Evolutionary conservation across 2,113 vertebrate species (phyloP).

Genomic region (Trogon surrucura): DNA sequence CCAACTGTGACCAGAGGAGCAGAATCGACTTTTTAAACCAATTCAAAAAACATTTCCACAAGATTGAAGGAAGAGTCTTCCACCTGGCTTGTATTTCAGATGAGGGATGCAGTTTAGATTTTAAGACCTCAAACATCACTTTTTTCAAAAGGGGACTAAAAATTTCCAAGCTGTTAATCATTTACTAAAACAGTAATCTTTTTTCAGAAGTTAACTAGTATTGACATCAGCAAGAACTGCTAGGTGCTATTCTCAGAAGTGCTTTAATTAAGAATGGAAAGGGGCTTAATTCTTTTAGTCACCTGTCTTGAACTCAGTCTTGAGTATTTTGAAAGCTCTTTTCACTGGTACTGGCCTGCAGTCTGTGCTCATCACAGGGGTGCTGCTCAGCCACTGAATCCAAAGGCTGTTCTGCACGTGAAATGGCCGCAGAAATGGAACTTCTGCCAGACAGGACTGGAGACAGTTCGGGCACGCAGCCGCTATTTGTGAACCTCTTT

Average conservation of each 20-base stretch:
- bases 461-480: not conserved
- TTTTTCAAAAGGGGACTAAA: not conserved
- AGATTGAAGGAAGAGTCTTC: not conserved
- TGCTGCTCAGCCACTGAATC: not conserved
- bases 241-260: not conserved
- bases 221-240: not conserved
- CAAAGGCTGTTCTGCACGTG: not conserved
- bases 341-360: not conserved
- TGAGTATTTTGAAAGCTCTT: not conserved
- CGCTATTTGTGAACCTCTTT: not conserved
- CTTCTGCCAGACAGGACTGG: not conserved
- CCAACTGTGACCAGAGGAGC: not conserved
- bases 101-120: not conserved
- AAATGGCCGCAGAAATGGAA: slow-evolving; percentile 1
- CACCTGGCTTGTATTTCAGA: not conserved
- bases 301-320: not conserved
- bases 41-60: not conserved
- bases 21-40: not conserved
- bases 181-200: not conserved
- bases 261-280: not conserved
- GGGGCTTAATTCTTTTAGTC: not conserved
- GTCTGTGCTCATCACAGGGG: not conserved
- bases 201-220: not conserved
- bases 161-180: not conserved
- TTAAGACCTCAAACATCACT: not conserved